Evolutionary conservation across 2,888 invertebrate genomes (phyloP), one percentile per base, ranked within the genome.

Genomic region (Mesorhabditis spiculigera): DNA sequence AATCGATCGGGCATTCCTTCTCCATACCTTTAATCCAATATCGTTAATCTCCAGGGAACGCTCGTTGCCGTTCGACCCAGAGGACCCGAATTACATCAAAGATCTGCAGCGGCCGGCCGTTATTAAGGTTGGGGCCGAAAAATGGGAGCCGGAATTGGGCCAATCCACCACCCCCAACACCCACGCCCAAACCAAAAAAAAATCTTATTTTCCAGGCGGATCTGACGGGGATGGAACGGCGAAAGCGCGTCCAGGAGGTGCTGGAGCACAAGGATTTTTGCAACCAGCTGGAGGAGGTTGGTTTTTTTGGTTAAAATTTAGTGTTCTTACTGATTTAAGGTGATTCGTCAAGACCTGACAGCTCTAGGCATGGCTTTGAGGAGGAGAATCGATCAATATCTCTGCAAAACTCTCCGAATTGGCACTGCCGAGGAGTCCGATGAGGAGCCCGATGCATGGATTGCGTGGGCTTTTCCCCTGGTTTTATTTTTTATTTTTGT

Each of bases 221-320:
- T 82, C 86, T 90, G 80, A 91, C 93, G 85, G 97, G 97, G 89
- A 99, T 99, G 98, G 96, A 96, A 86, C 91, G 96, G 68, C 91
- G 98, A 86, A 95, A 95, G 89, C 91, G 98, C 75, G 98, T 99
- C 61, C 95, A 96, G 85, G 91, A 93, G 87, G 93, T 96, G 82
- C 94, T 96, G 92, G 81, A 93, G 80, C 94, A 94, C 73, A 84
- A 93, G 88, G 90, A 96, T 83, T 98, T 98, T 89, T 91, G 95
- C 76, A 95, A 95, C 87, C 97, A 98, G 89, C 87, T 98, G 86
- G 98, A 98, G 89, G 71, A 87, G 65, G 75, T 82, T 16, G 75
- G 78, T 44, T 64, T 67, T n/a, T 10, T 50, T 50, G 4, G 50
- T 58, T 16, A 61, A 67, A 13, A 58, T 3, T 28, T 63, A 16